A percentile compares a stretch with the other conserved stretches of the same genome.
phyloP scores from a whole-genome alignment of 2,888 invertebrate genomes.

The Synanthedon formicaeformis region DNA sequence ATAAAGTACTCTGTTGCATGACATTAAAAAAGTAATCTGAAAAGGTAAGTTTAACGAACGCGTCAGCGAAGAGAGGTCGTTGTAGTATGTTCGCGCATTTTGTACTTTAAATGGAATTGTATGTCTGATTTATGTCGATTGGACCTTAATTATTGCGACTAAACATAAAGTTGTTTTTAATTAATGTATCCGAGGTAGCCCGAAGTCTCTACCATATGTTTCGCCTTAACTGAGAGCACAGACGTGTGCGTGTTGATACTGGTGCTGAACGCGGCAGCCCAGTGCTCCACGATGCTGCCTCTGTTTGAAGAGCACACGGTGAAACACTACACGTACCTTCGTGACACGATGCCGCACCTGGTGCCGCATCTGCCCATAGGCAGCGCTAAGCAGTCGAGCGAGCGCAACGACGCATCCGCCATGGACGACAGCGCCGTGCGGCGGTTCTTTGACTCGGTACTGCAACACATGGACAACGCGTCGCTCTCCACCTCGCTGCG shows the following conservation, averaged over 20 bases:
- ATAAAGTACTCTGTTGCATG: too few species aligned
- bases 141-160: too few species aligned
- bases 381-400: conserved; percentile 42
- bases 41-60: too few species aligned
- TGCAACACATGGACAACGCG: conserved; percentile 78
- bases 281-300: conserved; percentile 90
- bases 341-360: conserved; percentile 92
- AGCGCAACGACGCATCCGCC: conserved; percentile 42
- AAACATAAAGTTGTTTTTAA: too few species aligned
- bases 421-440: conserved; percentile 74
- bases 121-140: too few species aligned
- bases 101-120: too few species aligned
- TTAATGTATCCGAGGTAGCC: too few species aligned
- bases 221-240: conserved; percentile 8
- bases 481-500: conserved; percentile 72
- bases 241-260: conserved; percentile 91
- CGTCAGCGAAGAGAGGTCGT: too few species aligned
- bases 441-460: conserved; percentile 79
- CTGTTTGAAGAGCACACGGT: conserved; percentile 93
- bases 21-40: too few species aligned
- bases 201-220: too few species aligned
- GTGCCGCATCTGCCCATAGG: conserved; percentile 80
- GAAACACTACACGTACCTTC: conserved; percentile 92
- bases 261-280: conserved; percentile 93
- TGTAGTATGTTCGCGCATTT: too few species aligned